Evolutionary conservation across 2,888 invertebrate species (phyloP), one percentile per base, ranked within the genome.

Genomic region (Tupiocoris notatus): DNA sequence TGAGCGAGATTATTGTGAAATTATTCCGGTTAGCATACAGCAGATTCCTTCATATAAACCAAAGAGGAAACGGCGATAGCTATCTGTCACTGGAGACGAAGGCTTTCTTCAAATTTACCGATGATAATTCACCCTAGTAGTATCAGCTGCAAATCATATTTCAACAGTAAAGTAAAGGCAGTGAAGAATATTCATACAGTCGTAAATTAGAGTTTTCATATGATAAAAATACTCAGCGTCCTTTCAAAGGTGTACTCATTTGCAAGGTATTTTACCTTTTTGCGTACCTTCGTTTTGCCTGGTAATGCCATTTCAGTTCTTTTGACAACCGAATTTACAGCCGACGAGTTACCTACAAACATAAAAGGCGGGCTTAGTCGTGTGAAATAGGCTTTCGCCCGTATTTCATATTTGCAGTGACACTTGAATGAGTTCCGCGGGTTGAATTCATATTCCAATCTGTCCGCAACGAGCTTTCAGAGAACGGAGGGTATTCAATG

Each of bases 291-390:
- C 70, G 70, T 59, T 59, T 59, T 70, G 59, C 70, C 70, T 17
- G 59, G 58, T 70, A 59, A 59, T 70, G 70, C 70, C 58, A 17
- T 70, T 70, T 21, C 58, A 70, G 58, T 70, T 58, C 70, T 59
- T 70, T 59, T 70, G 70, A 70, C 70, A 70, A 24, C 59, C 70
- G 59, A 59, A 70, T 70, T 70, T 70, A 70, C 70, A 70, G 25
- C 70, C 70, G 57, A 59, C 59, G 25, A 70, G 70, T 57, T 39
- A 39, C 39, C 70, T 24, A 58, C 59, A 59, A 58, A 20, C 70
- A 59, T 59, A 70, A 70, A 70, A 70, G 70, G 23, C 3, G 24
- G 70, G 70, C 65, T 65, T 65, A 70, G 70, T 3, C 39, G 39
- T 22, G 59, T 59, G 24, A 18, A 70, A 59, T 59, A 70, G 59